Conservation (phyloP, 1,140 invertebrate genomes). For the Drosophila lacertosa region DNA sequence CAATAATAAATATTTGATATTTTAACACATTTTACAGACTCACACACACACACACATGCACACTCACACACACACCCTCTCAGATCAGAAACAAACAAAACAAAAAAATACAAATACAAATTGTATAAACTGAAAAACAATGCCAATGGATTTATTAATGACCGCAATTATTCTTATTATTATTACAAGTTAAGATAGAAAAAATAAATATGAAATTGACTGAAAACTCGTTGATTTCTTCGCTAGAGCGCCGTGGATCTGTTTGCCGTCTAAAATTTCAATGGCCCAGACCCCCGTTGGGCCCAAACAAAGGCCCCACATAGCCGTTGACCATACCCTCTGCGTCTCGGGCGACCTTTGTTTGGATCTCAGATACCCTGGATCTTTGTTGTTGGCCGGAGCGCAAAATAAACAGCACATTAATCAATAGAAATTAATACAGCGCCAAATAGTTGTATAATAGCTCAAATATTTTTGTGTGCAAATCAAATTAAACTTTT, state of each 20-base stretch:
- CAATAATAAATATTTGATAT: constrained; percentile 81
- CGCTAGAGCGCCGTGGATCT: constrained; percentile 28
- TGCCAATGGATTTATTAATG: constrained; percentile 81
- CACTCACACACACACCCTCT: constrained; percentile 6
- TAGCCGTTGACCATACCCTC: constrained; percentile 18
- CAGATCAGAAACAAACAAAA: too few relatives aligned
- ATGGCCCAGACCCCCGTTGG: constrained; percentile 61
- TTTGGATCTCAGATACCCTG: constrained; percentile 44
- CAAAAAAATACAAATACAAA: constrained; percentile 1
- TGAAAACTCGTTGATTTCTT: constrained; percentile 74
- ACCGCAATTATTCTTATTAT: constrained; percentile 82
- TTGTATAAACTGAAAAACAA: constrained; percentile 58
- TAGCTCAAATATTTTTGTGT: constrained; percentile 43
- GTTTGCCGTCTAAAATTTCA: constrained; percentile 67
- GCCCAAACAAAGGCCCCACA: constrained; percentile 44
- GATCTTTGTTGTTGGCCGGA: constrained; percentile 65
- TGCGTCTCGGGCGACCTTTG: constrained; percentile 44
- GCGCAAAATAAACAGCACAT: constrained; percentile 81
- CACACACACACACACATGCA: background rate
- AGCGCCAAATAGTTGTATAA: constrained; percentile 78
- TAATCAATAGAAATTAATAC: constrained; percentile 82
- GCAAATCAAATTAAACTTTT: constrained; percentile 74
- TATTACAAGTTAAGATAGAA: constrained; percentile 68
- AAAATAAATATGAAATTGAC: constrained; percentile 40
- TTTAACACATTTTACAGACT: constrained; percentile 77